A percentile compares a stretch with the other conserved stretches of the same genome.
Conservation (phyloP, 2,113 vertebrate genomes). For the Lonchura striata region DNA sequence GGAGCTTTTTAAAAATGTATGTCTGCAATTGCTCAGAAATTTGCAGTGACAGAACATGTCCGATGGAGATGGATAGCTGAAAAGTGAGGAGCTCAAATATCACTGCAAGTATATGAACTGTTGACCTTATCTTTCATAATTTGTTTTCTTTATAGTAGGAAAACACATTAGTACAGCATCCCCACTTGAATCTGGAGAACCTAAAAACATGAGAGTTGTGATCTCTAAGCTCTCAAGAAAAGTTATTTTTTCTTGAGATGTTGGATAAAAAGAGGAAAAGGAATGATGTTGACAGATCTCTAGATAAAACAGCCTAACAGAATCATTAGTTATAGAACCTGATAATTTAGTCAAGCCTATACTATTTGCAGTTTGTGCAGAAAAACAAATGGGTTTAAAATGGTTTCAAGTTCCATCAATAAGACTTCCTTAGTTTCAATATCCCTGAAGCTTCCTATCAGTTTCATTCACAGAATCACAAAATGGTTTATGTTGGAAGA, state of each 20-base stretch:
- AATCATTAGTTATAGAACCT: neutral
- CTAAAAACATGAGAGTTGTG: neutral
- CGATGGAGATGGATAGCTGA: neutral
- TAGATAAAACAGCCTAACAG: neutral
- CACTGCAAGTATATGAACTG: neutral
- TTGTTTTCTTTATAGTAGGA: neutral
- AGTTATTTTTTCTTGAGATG: neutral
- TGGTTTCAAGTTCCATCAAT: neutral
- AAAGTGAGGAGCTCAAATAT: neutral
- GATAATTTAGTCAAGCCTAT: neutral
- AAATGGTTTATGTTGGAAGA: neutral
- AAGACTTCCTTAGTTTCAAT: neutral
- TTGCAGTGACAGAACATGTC: neutral
- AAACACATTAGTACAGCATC: neutral
- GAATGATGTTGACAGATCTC: neutral
- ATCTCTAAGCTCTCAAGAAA: neutral
- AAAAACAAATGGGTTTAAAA: neutral
- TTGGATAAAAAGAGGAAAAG: neutral
- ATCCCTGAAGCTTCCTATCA: fast-evolving
- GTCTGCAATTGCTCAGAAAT: neutral
- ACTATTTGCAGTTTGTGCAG: neutral
- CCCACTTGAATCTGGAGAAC: neutral
- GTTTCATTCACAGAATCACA: neutral
- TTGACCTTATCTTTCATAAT: neutral
- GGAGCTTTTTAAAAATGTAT: neutral